Percentiles rank a stretch among this genome's conserved stretches.
Evolutionary conservation across 2,888 invertebrate species (phyloP).

Genomic region (Xestia c-nigrum): DNA sequence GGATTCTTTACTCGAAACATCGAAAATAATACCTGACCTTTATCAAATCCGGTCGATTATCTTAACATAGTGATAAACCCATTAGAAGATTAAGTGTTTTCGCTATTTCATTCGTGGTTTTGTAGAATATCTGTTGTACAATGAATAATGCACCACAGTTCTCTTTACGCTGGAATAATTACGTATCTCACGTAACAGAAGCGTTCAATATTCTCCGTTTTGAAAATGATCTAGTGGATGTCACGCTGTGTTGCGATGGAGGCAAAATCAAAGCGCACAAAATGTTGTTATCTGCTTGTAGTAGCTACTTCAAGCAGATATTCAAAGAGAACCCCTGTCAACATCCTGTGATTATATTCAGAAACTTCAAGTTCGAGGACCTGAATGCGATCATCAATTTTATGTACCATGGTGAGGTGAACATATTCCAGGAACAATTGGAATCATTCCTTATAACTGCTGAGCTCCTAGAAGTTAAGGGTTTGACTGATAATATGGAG

Average conservation of each 20-base stretch:
- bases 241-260: slow-evolving; percentile 96
- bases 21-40: slow-evolving; percentile 44
- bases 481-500: slow-evolving; percentile 92
- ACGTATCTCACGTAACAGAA: slow-evolving; percentile 94
- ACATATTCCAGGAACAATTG: slow-evolving; percentile 94
- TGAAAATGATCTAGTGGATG: slow-evolving; percentile 94
- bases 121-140: slow-evolving; percentile 59
- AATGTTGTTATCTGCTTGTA: slow-evolving; percentile 96
- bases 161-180: slow-evolving; percentile 97
- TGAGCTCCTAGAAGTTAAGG: slow-evolving; percentile 94
- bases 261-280: slow-evolving; percentile 96
- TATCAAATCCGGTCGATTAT: slow-evolving; percentile 52
- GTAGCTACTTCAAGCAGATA: slow-evolving; percentile 94
- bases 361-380: slow-evolving; percentile 94
- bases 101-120: slow-evolving; percentile 32
- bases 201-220: slow-evolving; percentile 94
- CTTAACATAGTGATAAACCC: slow-evolving; percentile 53
- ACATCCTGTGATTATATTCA: slow-evolving; percentile 95
- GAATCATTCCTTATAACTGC: slow-evolving; percentile 95
- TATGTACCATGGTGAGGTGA: slow-evolving; percentile 96
- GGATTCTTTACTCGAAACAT: slow-evolving; percentile 32
- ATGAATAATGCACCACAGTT: slow-evolving; percentile 94
- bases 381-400: slow-evolving; percentile 94
- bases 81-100: slow-evolving; percentile 35
- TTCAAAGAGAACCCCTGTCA: slow-evolving; percentile 95